A percentile compares a stretch with the other conserved stretches of the same genome.
These are phyloP conservation scores for Sternarchorhynchus goeldii DNA, from an alignment of 2,797 vertebrate genomes.

Conservation along the genomic window DNA sequence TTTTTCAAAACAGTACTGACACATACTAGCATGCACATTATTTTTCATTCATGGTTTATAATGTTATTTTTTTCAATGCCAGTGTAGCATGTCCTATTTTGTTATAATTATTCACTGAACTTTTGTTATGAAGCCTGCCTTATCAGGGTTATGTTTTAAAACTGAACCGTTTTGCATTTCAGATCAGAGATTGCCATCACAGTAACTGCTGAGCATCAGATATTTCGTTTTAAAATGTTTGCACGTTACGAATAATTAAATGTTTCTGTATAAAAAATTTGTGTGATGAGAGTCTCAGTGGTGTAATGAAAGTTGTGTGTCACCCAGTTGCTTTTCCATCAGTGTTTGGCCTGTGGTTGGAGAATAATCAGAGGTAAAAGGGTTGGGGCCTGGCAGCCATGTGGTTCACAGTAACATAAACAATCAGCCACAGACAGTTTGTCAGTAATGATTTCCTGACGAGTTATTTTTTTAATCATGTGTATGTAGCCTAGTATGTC, in stretches of 20 bases:
- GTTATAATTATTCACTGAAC: not conserved
- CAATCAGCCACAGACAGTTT: too few relatives aligned
- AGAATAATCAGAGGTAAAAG: too few relatives aligned
- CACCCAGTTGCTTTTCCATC: too few relatives aligned
- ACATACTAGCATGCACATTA: not conserved
- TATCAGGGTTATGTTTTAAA: not conserved
- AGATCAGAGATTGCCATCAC: not conserved
- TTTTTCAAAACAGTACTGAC: conserved; percentile 10
- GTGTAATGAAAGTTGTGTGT: too few relatives aligned
- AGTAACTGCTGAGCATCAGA: not conserved
- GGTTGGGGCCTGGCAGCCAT: too few relatives aligned
- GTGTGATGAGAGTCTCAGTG: too few relatives aligned
- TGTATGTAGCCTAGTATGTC: too few relatives aligned
- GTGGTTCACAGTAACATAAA: too few relatives aligned
- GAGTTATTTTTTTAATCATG: too few relatives aligned
- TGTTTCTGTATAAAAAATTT: too few relatives aligned
- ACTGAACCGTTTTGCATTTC: not conserved
- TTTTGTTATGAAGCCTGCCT: not conserved
- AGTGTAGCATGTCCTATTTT: not conserved
- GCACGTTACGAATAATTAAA: not conserved
- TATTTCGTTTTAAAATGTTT: not conserved
- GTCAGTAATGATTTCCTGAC: too few relatives aligned
- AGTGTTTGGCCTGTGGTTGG: too few relatives aligned
- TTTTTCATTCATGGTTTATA: not conserved
- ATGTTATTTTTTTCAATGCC: not conserved